These are phyloP conservation scores for Mus caroli DNA, from an alignment of 2,797 vertebrate genomes.

Conservation along the genomic window DNA sequence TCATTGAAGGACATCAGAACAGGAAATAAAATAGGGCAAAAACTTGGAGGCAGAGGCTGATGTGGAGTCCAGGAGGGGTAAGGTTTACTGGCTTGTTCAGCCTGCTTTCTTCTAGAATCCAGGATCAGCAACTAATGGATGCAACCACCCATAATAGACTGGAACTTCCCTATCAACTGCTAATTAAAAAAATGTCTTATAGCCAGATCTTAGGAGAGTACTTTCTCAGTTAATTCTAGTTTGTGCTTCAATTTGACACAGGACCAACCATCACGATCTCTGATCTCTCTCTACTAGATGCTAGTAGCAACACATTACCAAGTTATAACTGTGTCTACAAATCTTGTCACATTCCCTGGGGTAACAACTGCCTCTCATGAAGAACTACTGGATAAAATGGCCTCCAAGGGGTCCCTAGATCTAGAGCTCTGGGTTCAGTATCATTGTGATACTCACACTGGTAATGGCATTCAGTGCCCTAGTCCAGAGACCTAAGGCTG, in stretches of 20 bases:
- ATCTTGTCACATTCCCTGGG: background rate
- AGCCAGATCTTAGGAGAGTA: background rate
- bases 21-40: background rate
- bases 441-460: background rate
- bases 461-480: background rate
- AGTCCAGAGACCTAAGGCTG: background rate
- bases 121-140: background rate
- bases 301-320: background rate
- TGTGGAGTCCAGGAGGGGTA: background rate
- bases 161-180: background rate
- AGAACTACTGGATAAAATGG: background rate
- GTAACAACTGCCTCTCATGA: background rate
- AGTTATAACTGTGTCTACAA: background rate
- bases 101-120: background rate
- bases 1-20: background rate
- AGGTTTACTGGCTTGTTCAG: background rate
- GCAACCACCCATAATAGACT: no score
- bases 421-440: background rate
- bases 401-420: background rate
- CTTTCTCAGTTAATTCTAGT: background rate
- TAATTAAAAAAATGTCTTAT: background rate
- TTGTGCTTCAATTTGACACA: background rate
- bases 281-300: fast-evolving
- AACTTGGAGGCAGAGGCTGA: background rate
- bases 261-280: background rate